Conservation (phyloP, 2,888 invertebrate genomes). For the Seira sanloemensis region DNA sequence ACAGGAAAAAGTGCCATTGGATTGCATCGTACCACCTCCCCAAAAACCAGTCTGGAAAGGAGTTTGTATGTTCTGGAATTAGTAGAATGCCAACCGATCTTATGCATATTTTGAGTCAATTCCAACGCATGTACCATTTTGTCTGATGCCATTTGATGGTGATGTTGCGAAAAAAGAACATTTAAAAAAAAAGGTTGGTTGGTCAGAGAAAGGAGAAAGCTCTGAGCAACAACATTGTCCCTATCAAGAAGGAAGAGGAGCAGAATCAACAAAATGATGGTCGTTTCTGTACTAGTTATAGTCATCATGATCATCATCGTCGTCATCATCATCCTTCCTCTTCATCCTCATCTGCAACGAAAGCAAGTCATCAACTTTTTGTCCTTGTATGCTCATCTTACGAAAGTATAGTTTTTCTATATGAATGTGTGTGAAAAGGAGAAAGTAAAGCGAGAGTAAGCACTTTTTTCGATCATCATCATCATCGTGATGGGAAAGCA, state of each 20-base stretch:
- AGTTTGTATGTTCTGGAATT: no score
- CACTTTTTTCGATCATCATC: slow-evolving; percentile 37
- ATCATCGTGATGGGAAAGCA: slow-evolving; percentile 48
- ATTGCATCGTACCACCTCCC: no score
- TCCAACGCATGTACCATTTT: no score
- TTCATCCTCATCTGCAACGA: neutral
- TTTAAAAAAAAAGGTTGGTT: no score
- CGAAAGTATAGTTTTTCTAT: neutral
- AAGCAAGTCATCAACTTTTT: slow-evolving; percentile 36
- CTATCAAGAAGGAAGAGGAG: neutral
- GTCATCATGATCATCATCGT: slow-evolving; percentile 32
- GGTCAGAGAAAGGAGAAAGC: no score
- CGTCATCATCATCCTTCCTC: neutral
- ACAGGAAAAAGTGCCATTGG: no score
- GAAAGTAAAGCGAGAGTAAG: slow-evolving; percentile 27
- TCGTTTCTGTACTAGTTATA: neutral
- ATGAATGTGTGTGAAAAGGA: neutral
- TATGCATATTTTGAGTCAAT: no score
- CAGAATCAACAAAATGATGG: neutral
- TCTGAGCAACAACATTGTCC: no score
- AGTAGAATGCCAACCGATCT: no score
- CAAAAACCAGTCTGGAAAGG: no score
- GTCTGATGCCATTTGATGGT: no score
- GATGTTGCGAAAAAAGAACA: no score
- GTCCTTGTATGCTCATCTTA: slow-evolving; percentile 1